These are phyloP conservation scores for Embiotoca jacksoni DNA, from an alignment of 2,113 vertebrate species.

Conservation along the genomic window DNA sequence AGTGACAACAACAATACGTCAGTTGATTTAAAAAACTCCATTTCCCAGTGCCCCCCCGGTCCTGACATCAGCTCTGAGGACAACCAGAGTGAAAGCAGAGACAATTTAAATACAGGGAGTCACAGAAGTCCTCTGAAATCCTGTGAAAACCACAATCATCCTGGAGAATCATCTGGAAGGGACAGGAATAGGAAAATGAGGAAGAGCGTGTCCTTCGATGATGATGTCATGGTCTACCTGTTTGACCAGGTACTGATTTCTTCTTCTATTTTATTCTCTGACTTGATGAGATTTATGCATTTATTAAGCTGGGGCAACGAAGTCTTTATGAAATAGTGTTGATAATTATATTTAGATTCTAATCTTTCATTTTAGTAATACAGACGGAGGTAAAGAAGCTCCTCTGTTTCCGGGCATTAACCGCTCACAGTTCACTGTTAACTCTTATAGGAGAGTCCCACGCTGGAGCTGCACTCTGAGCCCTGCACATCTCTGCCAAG, in stretches of 20 bases:
- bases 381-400: too few relatives aligned
- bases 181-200: conserved; percentile 70
- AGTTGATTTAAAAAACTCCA: conserved; percentile 4
- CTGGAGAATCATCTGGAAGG: conserved; percentile 52
- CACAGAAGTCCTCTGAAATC: conserved; percentile 23
- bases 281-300: neutral
- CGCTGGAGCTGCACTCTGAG: conserved; percentile 85
- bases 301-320: neutral
- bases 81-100: conserved; percentile 12
- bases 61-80: conserved; percentile 74
- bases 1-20: conserved; percentile 1
- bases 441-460: conserved; percentile 88
- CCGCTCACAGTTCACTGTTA: conserved; percentile 7
- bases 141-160: neutral
- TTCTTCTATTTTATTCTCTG: neutral
- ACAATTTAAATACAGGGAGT: neutral
- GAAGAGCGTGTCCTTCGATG: conserved; percentile 91
- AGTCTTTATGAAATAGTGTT: too few relatives aligned
- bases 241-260: conserved; percentile 91
- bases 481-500: conserved; percentile 63
- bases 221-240: conserved; percentile 91
- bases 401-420: neutral
- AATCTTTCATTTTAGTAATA: neutral
- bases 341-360: too few relatives aligned
- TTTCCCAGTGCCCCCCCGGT: conserved; percentile 28